phyloP scores from a whole-genome alignment of 2,113 vertebrate genomes.

The Heteronetta atricapilla region DNA sequence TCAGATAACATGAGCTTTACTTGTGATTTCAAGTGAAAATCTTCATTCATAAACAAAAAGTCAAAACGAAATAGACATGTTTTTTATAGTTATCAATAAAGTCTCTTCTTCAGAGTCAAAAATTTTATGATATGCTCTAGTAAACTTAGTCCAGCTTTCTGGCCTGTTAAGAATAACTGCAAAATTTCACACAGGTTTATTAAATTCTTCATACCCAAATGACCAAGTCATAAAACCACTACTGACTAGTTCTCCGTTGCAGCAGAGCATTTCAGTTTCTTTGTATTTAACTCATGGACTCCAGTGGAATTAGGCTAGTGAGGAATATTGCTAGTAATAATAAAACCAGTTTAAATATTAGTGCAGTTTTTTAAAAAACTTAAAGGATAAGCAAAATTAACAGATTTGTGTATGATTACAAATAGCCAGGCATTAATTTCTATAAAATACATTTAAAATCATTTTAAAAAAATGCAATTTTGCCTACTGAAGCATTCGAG shows the following conservation, averaged over 20 bases:
- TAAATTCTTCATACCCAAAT: background rate
- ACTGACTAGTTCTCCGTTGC: background rate
- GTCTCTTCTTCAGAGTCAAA: background rate
- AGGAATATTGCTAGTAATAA: background rate
- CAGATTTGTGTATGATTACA: background rate
- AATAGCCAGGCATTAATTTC: background rate
- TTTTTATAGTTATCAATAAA: background rate
- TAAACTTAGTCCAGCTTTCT: background rate
- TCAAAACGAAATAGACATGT: background rate
- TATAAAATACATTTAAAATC: background rate
- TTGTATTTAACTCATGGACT: background rate
- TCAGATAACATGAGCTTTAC: background rate
- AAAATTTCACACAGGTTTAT: background rate
- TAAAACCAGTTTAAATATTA: background rate
- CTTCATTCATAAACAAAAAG: background rate
- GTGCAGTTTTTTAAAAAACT: background rate
- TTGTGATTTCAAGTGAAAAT: background rate
- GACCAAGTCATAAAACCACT: background rate
- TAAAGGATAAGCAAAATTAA: background rate
- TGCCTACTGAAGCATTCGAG: background rate
- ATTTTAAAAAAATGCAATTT: background rate
- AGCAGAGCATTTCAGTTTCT: background rate
- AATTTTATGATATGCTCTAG: background rate
- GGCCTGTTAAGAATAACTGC: background rate
- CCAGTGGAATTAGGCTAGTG: background rate